Evolutionary conservation across 2,113 vertebrate genomes (phyloP), one percentile per base, ranked within the genome.

Genomic region (Kobus ellipsiprymnus): DNA sequence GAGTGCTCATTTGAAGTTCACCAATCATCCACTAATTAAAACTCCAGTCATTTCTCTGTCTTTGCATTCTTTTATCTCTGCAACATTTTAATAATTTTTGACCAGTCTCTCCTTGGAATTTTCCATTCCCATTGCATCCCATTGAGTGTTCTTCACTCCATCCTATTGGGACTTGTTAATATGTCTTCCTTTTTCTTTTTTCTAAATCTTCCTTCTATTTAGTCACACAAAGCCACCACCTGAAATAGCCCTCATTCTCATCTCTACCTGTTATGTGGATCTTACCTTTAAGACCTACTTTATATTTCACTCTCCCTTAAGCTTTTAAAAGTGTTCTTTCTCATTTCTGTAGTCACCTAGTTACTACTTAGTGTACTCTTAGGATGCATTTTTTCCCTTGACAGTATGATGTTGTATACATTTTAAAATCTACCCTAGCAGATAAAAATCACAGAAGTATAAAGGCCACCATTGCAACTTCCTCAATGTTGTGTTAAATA

Each of bases 61-160:
- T 87, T 48, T 95, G 64, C 48, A 13, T 86, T 89, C 15, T 40
- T 80, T 92, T 55, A 50, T 96, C 30, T 62, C 67, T 92, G 52
- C 82, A 17, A 74, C 52, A 91, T 5, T 91, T 67, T 36, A 96
- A 93, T 30, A 96, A 91, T 57, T 46, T 27, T 57, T 96, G 44
- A 85, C 36, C 48, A 81, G 81, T 91, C 77, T 96, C 67, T 87
- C 23, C 60, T 83, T 93, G 64, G 96, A 87, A 85, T 96, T 67
- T n/a, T 94, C 30, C 12, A 1, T 93, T 96, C 27, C 13, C 2
- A 12, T 17, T 85, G 59, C 84, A 90, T 92, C 62, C 8, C 16
- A 7, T 17, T 82, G 91, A 82, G 48, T 77, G 44, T 21, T 88
- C 50, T 95, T 95, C 46, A 59, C 17, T 74, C 40, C 23, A 44